These are phyloP conservation scores for Salticus scenicus DNA, from an alignment of 2,888 invertebrate genomes.

Conservation along the genomic window DNA sequence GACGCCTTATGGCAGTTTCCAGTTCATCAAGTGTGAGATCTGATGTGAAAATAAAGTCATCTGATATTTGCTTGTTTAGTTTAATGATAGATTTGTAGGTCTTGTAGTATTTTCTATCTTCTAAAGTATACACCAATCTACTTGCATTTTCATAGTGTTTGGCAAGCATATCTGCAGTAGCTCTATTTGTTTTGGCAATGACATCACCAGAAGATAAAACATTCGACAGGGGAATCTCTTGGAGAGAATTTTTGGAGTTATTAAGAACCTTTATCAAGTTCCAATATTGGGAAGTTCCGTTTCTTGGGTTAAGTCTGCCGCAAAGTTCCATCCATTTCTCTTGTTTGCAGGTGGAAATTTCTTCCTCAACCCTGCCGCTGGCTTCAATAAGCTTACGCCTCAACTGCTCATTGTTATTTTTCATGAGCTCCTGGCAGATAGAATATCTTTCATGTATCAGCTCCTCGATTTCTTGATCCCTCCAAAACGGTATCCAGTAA, in stretches of 20 bases:
- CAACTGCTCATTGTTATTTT: constrained; percentile 10
- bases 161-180: constrained; percentile 12
- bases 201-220: neutral
- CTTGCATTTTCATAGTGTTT: constrained; percentile 16
- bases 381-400: constrained; percentile 12
- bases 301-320: constrained; percentile 25
- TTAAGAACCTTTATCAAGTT: constrained; percentile 9
- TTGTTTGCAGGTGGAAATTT: constrained; percentile 9
- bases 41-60: neutral
- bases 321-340: constrained; percentile 31
- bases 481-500: neutral
- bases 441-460: neutral
- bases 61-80: neutral
- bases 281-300: constrained; percentile 13
- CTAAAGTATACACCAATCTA: neutral
- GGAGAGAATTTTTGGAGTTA: neutral
- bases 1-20: neutral
- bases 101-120: no score
- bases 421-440: constrained; percentile 4
- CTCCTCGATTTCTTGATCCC: neutral
- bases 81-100: no score
- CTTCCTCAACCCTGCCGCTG: neutral
- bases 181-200: constrained; percentile 10
- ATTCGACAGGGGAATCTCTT: neutral
- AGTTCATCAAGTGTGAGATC: neutral